phyloP scores from a whole-genome alignment of 2,113 vertebrate genomes.

The Clinocottus analis region DNA sequence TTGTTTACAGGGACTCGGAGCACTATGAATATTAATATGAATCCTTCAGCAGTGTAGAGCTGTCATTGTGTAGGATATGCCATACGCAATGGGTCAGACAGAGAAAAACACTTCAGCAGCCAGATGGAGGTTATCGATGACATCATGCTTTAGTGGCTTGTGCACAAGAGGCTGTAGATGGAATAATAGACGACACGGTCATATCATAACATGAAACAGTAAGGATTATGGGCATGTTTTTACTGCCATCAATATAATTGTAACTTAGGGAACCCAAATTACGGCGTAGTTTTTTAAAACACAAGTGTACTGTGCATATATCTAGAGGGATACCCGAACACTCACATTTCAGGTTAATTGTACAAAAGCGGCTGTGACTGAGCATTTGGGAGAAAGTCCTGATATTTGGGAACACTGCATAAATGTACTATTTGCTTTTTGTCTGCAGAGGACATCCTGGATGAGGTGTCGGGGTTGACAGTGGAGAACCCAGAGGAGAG shows the following conservation, averaged over 20 bases:
- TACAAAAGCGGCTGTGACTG: not conserved
- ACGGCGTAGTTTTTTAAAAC: not conserved
- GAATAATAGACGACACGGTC: not conserved
- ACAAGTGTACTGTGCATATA: not conserved
- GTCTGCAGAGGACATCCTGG: constrained; percentile 83
- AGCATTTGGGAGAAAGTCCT: not conserved
- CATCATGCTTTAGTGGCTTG: constrained; percentile 45
- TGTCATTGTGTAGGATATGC: constrained; percentile 55
- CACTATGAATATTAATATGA: constrained; percentile 75
- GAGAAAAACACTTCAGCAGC: constrained; percentile 31
- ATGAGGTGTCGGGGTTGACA: constrained; percentile 76
- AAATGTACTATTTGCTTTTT: not conserved
- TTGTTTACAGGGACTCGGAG: constrained; percentile 66
- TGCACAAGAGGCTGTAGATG: not conserved
- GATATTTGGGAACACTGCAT: not conserved
- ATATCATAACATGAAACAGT: not conserved
- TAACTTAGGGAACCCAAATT: not conserved
- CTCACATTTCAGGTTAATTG: not conserved
- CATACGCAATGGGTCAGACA: constrained; percentile 59
- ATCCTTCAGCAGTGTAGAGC: constrained; percentile 51
- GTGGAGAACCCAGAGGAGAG: constrained; percentile 68
- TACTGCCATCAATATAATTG: not conserved
- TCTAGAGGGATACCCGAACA: not conserved
- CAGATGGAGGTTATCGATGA: constrained; percentile 67
- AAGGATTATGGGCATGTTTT: not conserved